phyloP scores from a whole-genome alignment of 2,888 invertebrate genomes.

The Quadroppia sp. region DNA sequence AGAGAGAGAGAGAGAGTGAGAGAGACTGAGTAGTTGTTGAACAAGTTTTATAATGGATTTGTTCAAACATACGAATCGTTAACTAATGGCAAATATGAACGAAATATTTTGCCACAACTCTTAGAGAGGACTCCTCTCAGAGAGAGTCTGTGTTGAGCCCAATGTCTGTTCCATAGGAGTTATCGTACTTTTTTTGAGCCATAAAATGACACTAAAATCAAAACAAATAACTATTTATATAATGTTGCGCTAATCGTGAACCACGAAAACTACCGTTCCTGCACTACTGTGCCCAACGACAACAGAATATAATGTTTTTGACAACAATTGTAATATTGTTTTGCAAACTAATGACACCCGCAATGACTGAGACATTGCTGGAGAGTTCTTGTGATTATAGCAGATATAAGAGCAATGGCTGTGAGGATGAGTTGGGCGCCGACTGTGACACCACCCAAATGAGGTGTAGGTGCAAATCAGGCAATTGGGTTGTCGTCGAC shows the following conservation, averaged over 20 bases:
- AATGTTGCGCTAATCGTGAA: too few species aligned
- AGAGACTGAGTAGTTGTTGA: neutral
- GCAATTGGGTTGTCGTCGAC: neutral
- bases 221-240: neutral
- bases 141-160: neutral
- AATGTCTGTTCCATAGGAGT: neutral
- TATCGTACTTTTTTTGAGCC: neutral
- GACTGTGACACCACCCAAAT: conserved; percentile 12
- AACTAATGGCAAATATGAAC: neutral
- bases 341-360: neutral
- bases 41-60: neutral
- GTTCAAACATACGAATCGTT: neutral
- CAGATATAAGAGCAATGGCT: conserved; percentile 29
- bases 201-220: neutral
- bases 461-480: conserved; percentile 26
- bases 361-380: neutral
- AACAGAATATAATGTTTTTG: neutral
- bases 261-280: too few species aligned
- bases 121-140: too few species aligned
- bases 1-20: too few species aligned
- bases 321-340: neutral
- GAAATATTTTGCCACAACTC: neutral
- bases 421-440: conserved; percentile 37
- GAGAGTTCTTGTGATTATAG: conserved; percentile 29
- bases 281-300: neutral